Base-by-base conservation (phyloP, 2,888 invertebrate species). In the Alcis repandata region DNA sequence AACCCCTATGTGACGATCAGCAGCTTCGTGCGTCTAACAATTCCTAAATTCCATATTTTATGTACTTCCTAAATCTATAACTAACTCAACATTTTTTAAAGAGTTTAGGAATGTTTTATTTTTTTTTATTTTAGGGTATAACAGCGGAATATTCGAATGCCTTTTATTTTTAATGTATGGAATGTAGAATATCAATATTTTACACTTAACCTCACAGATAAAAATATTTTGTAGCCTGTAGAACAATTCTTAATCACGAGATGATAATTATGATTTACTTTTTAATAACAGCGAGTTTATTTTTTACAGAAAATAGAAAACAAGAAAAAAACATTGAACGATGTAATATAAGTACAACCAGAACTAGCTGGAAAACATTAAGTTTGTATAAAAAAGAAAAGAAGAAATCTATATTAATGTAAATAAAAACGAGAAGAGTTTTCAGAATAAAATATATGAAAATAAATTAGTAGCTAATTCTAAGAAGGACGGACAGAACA, bases 211-310 rank as follows among this genome's bases (percentile, higher is more conserved):
- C 70, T 73, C 75, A n/a, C n/a, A 76, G 17, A 57, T 74, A 79
- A 71, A 51, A 38, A 20, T 20, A 70, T 77, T 77, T 76, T 79
- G 73, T 74, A 73, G 72, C 73, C 71, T 74, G 64, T 76, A 77
- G 77, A 78, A 79, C 77, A 79, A 57, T 45, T 62, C 9, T 71
- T 71, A 75, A 86, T 85, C 84, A 85, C 82, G 80, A 79, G 74
- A 80, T 87, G 90, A 90, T n/a, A n/a, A n/a, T 27, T 90, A 90
- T 90, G 89, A 76, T 85, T 78, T 63, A 78, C 80, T 78, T 80
- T 74, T 27, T 74, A 73, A 76, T 70, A 71, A 78, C 69, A 72
- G 72, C 70, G 57, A 71, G 32, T 56, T 46, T 51, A 27, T 59
- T 62, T 58, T 49, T n/a, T 45, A 73, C 71, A 75, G 67, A 72